Base-by-base conservation (phyloP, 2,888 invertebrate genomes). In the Conistra vaccinii region DNA sequence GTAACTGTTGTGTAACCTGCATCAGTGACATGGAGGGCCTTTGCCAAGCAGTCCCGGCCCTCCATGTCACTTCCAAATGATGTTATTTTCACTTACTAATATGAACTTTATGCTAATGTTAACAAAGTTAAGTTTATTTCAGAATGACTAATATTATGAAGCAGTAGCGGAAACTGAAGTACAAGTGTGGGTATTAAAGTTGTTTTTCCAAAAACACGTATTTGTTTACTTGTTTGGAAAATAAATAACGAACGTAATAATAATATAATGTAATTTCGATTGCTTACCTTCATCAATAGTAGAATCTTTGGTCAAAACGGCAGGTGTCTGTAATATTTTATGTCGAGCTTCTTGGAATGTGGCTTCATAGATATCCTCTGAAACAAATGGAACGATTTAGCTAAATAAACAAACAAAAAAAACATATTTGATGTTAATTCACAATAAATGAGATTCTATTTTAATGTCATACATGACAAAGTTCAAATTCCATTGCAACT, bases 241-340 rank as follows among this genome's bases (percentile, higher is more conserved):
- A 4, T 29, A 29, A 29, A 45, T 32, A 14, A 3, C 65, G 7
- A 63, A 23, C 4, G 1, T 5, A 65, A 9, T 55, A 7, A 0
- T 5, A 65, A 9, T 55, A 7, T n/a, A n/a, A 53, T 29, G 12
- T 35, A 7, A 20, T 35, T 26, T 7, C 0, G 35, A 12, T 29
- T 35, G 7, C 67, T 67, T 85, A 94, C 95, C 94, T 86, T 94
- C 91, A 73, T 96, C 96, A 63, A 95, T 90, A 23, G 93, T 93
- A 3, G 95, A 95, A 81, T 96, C 96, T 83, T 93, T 95, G 2
- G 86, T 90, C 3, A 95, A 70, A 6, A 85, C 80, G 6, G 83
- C 82, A 0, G 91, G 84, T 0, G 88, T 73, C 3, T 83, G 66
- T 2, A 89, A 66, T 3, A 88, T 67, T 57, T 85, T 91, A 2